These are phyloP conservation scores for Vanessa cardui DNA, from an alignment of 2,888 invertebrate species.

Conservation along the genomic window DNA sequence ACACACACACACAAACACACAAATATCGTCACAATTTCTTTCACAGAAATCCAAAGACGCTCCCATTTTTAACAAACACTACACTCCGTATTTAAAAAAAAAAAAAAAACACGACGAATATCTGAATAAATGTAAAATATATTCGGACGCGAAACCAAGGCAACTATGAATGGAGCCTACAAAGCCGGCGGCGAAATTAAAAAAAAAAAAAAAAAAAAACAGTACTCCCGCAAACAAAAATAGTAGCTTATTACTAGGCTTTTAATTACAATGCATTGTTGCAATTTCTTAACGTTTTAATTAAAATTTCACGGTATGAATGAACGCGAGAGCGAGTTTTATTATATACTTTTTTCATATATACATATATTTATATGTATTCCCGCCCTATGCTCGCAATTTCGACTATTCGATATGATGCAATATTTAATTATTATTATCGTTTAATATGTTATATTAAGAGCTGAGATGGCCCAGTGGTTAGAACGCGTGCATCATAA, in stretches of 20 bases:
- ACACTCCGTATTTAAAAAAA: too few relatives aligned
- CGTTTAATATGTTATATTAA: too few relatives aligned
- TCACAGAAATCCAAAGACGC: too few relatives aligned
- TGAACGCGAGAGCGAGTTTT: slow-evolving; percentile 8
- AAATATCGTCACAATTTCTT: too few relatives aligned
- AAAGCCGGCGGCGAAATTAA: background rate
- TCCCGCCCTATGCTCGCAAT: background rate
- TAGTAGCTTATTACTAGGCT: slow-evolving; percentile 26
- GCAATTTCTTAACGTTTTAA: slow-evolving; percentile 28
- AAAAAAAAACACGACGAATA: too few relatives aligned
- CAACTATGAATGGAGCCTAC: background rate
- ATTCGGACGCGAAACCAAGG: too few relatives aligned
- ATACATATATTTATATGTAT: slow-evolving; percentile 7
- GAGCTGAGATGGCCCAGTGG: too few relatives aligned
- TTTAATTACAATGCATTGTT: slow-evolving; percentile 31
- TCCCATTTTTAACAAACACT: too few relatives aligned
- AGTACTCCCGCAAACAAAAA: slow-evolving; percentile 15
- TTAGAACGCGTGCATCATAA: too few relatives aligned
- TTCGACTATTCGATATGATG: background rate
- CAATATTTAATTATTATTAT: background rate
- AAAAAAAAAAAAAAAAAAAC: slow-evolving; percentile 8
- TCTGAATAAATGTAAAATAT: too few relatives aligned
- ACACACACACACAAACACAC: too few relatives aligned
- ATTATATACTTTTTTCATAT: background rate
- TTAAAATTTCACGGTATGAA: slow-evolving; percentile 27